A percentile compares a stretch with the other conserved stretches of the same genome.
Conservation (phyloP, 2,113 vertebrate species). For the Plecotus auritus region DNA sequence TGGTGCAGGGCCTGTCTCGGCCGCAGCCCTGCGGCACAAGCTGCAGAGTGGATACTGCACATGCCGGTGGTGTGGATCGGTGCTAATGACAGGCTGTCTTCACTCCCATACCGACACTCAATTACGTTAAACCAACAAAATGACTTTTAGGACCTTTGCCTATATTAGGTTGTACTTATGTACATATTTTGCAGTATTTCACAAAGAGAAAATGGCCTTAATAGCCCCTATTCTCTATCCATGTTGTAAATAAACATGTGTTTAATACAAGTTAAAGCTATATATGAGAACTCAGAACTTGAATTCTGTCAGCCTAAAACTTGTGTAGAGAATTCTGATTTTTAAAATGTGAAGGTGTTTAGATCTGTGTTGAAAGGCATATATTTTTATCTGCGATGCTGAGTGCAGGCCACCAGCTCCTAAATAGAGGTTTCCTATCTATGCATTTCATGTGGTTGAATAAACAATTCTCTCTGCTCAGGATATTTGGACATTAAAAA, state of each 20-base stretch:
- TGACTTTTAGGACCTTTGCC: slow-evolving; percentile 78
- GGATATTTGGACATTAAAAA: slow-evolving; percentile 77
- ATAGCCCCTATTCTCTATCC: slow-evolving; percentile 75
- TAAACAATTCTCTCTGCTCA: slow-evolving; percentile 80
- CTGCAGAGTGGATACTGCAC: not conserved
- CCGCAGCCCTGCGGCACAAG: not conserved
- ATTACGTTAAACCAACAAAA: slow-evolving; percentile 76
- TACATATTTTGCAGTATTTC: slow-evolving; percentile 80
- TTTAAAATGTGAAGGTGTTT: slow-evolving; percentile 83
- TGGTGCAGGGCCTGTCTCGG: not conserved
- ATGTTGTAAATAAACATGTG: slow-evolving; percentile 82
- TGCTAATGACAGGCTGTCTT: slow-evolving; percentile 76
- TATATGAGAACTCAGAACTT: slow-evolving; percentile 77
- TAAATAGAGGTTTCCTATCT: slow-evolving; percentile 74
- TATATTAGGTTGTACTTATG: slow-evolving; percentile 85
- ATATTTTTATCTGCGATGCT: slow-evolving; percentile 85
- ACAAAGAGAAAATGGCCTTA: slow-evolving; percentile 77
- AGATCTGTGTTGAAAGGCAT: slow-evolving; percentile 82
- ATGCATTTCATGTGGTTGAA: slow-evolving; percentile 79
- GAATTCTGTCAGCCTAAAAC: slow-evolving; percentile 75
- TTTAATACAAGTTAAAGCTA: slow-evolving; percentile 78
- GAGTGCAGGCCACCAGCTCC: slow-evolving; percentile 85
- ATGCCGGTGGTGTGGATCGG: slow-evolving; percentile 65
- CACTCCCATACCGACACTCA: slow-evolving; percentile 38
- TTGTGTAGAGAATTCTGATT: slow-evolving; percentile 80